phyloP scores from a whole-genome alignment of 2,797 vertebrate genomes.

The Hippocampus kuda region DNA sequence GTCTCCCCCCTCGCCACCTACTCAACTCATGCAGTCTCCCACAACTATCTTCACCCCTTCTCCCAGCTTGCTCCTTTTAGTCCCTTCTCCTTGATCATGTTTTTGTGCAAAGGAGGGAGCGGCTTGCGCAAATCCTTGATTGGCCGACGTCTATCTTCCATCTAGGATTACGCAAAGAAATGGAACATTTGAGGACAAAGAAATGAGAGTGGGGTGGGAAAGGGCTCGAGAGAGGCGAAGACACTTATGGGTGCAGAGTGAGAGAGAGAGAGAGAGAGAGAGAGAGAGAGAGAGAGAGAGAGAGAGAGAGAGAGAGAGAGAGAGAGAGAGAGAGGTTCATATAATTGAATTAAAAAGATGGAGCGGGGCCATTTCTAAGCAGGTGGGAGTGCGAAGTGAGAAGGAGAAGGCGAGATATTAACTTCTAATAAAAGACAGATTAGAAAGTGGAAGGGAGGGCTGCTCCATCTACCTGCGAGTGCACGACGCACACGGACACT shows the following conservation, averaged over 20 bases:
- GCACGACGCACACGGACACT: constrained; percentile 55
- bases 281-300: constrained; percentile 43
- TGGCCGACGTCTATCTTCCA: constrained; percentile 64
- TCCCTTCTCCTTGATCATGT: constrained; percentile 45
- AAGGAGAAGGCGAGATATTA: constrained; percentile 64
- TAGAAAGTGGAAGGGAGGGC: constrained; percentile 65
- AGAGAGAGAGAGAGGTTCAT: constrained; percentile 56
- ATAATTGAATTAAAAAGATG: constrained; percentile 72
- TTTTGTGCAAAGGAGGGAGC: constrained; percentile 40
- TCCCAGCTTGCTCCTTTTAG: constrained; percentile 23
- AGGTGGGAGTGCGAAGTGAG: constrained; percentile 62
- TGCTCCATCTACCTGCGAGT: constrained; percentile 59
- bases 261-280: constrained; percentile 44
- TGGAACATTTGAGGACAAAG: constrained; percentile 64
- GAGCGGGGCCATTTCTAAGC: constrained; percentile 63
- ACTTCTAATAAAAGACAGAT: constrained; percentile 73
- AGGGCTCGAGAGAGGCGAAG: constrained; percentile 23
- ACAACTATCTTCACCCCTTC: constrained; percentile 21
- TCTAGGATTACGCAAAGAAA: constrained; percentile 63
- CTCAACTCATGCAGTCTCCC: constrained; percentile 31
- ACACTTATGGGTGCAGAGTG: constrained; percentile 15
- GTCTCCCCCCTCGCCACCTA: neutral
- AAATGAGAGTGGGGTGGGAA: constrained; percentile 39
- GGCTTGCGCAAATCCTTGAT: constrained; percentile 64
- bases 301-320: constrained; percentile 41